Conservation (phyloP, 1,140 invertebrate species). For the Nasonia longicornis region DNA sequence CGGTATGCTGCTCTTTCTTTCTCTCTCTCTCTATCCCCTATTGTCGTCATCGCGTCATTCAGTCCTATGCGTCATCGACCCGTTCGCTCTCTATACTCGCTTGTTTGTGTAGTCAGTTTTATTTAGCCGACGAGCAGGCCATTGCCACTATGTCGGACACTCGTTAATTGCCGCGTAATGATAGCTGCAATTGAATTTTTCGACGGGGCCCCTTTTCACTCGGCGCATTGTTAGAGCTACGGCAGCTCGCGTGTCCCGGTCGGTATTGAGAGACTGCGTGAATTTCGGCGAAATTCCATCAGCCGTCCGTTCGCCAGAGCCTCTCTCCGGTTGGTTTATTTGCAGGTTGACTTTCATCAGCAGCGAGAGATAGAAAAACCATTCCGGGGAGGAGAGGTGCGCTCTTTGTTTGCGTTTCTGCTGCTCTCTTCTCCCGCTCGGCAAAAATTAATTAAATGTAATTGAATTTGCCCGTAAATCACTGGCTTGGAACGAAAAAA, state of each 20-base stretch:
- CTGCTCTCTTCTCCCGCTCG: background rate
- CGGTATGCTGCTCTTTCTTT: slow-evolving; percentile 14
- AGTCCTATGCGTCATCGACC: slow-evolving; percentile 47
- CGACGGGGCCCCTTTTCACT: background rate
- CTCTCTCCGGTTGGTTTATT: background rate
- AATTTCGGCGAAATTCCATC: background rate
- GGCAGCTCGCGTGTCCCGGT: background rate
- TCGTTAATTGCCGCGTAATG: slow-evolving; percentile 28
- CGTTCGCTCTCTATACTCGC: slow-evolving; percentile 8
- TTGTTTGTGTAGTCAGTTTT: slow-evolving; percentile 24
- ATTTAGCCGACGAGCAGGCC: slow-evolving; percentile 31
- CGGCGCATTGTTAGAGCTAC: background rate
- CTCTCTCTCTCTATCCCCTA: background rate
- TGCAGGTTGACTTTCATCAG: background rate
- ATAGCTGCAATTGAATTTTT: slow-evolving; percentile 18
- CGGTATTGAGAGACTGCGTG: too few relatives aligned
- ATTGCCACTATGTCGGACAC: slow-evolving; percentile 25
- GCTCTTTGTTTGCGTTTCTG: background rate
- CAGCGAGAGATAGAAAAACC: background rate
- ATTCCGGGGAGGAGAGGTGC: background rate
- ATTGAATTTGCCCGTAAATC: background rate
- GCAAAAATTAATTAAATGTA: slow-evolving; percentile 9
- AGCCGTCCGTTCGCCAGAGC: too few relatives aligned
- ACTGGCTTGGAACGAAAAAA: background rate
- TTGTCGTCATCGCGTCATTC: slow-evolving; percentile 37